Base-by-base conservation (phyloP, 35 echinoderm and acorn worm genomes). In the Ophiothrix spiculata region DNA sequence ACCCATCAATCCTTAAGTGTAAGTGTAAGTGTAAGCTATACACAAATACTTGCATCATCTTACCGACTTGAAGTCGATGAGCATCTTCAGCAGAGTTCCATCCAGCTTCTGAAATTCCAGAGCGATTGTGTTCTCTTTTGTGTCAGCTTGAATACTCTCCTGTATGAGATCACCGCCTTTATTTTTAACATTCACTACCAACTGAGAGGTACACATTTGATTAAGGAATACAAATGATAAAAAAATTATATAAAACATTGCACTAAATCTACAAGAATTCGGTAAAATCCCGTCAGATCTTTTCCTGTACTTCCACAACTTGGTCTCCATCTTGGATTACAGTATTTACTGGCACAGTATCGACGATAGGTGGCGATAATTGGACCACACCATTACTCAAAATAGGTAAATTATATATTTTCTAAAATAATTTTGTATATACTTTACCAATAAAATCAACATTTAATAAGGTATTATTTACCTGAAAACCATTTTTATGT, bases 181-280 rank as follows among this genome's bases (percentile, higher is more conserved):
- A 85, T 99, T 99, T 87, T 99, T 99, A 16, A 99, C 96, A 77
- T 99, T 99, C 23, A 99, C 90, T 28, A 99, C 96, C 33, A 99
- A 76, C 46, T 99, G 96, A 76, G 46, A 84, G 21, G 73, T 69
- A 69, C 60, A 69, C 17, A 69, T 25, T 69, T 15, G 17, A 69
- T n/a, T 49, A 10, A 49, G 29, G 60, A 69, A n/a, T 69, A 69
- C 29, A 69, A 69, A 69, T 69, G 60, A 69, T 69, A 69, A 25
- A 69, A 25, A 69, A 69, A 69, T 69, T 25, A 28, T 69, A 69
- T 69, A 69, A 69, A 69, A 69, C 23, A 69, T 69, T 69, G 60
- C 60, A 69, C 60, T 25, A 69, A 4, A 69, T 69, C 60, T 15
- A 69, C 60, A 12, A 69, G 29, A 69, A 69, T 69, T 28, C 3